Conservation (phyloP, 2,888 invertebrate species). For the Ectemnius lituratus region DNA sequence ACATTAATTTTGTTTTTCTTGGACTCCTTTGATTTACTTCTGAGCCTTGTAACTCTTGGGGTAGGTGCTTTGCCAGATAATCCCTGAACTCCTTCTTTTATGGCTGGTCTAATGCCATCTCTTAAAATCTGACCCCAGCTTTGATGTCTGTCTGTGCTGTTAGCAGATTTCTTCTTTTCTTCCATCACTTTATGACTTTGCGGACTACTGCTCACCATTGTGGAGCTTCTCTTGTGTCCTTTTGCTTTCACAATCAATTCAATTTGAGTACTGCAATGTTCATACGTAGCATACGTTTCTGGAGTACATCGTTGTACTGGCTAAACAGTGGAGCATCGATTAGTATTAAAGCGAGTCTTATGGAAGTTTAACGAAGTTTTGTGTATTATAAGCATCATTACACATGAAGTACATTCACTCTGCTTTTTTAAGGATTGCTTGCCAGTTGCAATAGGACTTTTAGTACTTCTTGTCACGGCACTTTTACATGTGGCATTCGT, state of each 20-base stretch:
- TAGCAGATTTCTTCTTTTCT: slow-evolving; percentile 49
- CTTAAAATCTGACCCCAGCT: slow-evolving; percentile 59
- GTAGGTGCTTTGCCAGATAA: slow-evolving; percentile 32
- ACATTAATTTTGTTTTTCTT: not conserved
- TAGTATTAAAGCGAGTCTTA: not conserved
- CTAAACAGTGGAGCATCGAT: slow-evolving; percentile 33
- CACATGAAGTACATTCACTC: not conserved
- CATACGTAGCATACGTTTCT: slow-evolving; percentile 44
- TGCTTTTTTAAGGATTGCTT: slow-evolving; percentile 50
- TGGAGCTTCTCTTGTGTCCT: slow-evolving; percentile 58
- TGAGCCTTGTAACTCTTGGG: slow-evolving; percentile 48
- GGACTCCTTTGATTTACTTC: slow-evolving; percentile 20
- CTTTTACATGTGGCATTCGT: slow-evolving; percentile 46
- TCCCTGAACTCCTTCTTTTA: slow-evolving; percentile 60
- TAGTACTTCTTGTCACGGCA: slow-evolving; percentile 42
- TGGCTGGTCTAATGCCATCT: slow-evolving; percentile 57
- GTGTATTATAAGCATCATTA: slow-evolving; percentile 1
- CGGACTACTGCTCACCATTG: slow-evolving; percentile 55
- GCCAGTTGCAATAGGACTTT: slow-evolving; percentile 43
- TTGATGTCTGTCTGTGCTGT: slow-evolving; percentile 27
- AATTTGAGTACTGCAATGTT: slow-evolving; percentile 56
- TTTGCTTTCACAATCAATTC: slow-evolving; percentile 64
- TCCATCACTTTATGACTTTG: slow-evolving; percentile 46
- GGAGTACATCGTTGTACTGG: slow-evolving; percentile 24
- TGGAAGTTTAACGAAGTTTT: not conserved